Evolutionary conservation across 2,888 invertebrate genomes (phyloP), one percentile per base, ranked within the genome.

Genomic region (Gibbula magus): DNA sequence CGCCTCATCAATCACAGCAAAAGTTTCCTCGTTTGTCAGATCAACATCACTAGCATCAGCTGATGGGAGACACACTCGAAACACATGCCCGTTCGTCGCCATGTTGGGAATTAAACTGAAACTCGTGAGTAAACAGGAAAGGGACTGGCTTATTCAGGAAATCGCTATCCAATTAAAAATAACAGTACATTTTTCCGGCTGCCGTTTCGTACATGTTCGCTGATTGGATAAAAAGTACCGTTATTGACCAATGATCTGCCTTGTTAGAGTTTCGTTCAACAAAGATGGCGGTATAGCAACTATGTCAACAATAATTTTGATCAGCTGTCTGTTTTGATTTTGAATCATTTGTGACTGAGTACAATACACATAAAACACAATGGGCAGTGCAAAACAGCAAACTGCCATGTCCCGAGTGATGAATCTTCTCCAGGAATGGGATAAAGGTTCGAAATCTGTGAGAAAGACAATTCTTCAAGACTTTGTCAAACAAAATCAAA

Each of bases 341-440:
- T 45, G 22, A 18, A 67, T 20, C 29, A n/a, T 29, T 10, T 8
- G 39, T 74, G 29, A 18, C 32, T 61, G 53, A 29, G 10, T 10
- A 70, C 13, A 67, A 20, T 10, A 39, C 20, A 22, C 22, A 8
- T 29, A 52, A 70, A 67, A 45, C 13, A 81, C 29, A 51, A 91
- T 91, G 91, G 90, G 89, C 0, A 92, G 92, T 39, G 91, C 93
- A 39, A 91, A 92, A 79, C 92, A 93, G 81, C 91, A 92, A 79
- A 89, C 90, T 13, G 90, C 92, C 2, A 91, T 91, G 79, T 90
- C 90, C 22, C 90, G 89, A 54, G 89, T 93, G 0, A 91, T 91
- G 88, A 85, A 87, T 79, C 81, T 93, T 61, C 84, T 93, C 10
- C 90, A 90, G 75, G 92, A 93, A 85, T 93, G 93, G 93, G 93